A percentile compares a stretch with the other conserved stretches of the same genome.
These are phyloP conservation scores for Meteorus cinctellus DNA, from an alignment of 2,888 invertebrate genomes.

Conservation along the genomic window DNA sequence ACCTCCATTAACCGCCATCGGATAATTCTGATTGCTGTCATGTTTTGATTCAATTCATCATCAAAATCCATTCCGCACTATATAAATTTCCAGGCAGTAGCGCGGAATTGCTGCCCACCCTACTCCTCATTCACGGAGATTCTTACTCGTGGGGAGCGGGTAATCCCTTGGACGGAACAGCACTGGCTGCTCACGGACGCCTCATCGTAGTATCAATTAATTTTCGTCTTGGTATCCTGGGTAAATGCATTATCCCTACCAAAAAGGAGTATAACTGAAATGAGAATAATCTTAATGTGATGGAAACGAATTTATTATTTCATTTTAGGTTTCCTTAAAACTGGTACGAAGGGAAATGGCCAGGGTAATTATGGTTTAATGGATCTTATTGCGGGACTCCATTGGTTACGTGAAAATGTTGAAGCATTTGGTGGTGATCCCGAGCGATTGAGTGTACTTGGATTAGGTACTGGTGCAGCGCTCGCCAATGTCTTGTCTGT, in stretches of 20 bases:
- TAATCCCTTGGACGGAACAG: conserved; percentile 97
- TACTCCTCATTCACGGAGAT: conserved; percentile 95
- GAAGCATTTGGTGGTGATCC: conserved; percentile 97
- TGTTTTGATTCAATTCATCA: conserved; percentile 14
- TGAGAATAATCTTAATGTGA: conserved; percentile 13
- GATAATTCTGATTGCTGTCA: conserved; percentile 12
- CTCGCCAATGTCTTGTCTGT: conserved; percentile 96
- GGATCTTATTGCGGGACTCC: conserved; percentile 95
- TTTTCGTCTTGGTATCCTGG: conserved; percentile 91
- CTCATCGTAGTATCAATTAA: conserved; percentile 93
- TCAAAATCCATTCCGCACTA: neutral
- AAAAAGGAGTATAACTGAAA: conserved; percentile 17
- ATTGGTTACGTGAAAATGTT: conserved; percentile 97
- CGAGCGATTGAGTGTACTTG: conserved; percentile 92
- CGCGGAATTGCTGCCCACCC: conserved; percentile 82
- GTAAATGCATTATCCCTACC: conserved; percentile 70
- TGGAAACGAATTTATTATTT: conserved; percentile 8
- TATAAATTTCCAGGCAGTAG: conserved; percentile 73
- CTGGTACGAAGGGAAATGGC: conserved; percentile 90
- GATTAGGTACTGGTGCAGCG: conserved; percentile 97
- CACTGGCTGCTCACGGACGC: conserved; percentile 92
- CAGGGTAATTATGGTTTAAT: conserved; percentile 94
- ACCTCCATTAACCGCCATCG: neutral
- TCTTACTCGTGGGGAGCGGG: conserved; percentile 98
- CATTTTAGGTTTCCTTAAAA: conserved; percentile 89